Conservation (phyloP, 2,113 vertebrate species). For the Prolemur simus region DNA sequence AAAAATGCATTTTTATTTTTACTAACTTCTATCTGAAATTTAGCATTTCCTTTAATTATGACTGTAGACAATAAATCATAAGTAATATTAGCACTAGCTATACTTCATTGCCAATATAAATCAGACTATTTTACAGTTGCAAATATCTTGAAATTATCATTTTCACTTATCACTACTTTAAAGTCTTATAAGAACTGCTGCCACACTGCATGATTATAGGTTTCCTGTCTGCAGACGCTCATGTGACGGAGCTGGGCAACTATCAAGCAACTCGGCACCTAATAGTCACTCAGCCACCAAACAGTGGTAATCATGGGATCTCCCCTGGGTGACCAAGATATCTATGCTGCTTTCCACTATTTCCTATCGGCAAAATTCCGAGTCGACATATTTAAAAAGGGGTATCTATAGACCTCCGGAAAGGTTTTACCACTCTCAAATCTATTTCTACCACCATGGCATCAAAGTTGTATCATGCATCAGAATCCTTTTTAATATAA, state of each 20-base stretch:
- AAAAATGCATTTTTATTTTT: neutral
- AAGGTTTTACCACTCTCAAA: neutral
- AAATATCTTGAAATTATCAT: neutral
- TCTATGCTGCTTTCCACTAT: neutral
- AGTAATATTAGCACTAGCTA: neutral
- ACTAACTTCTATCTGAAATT: constrained; percentile 34
- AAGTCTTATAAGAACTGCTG: neutral
- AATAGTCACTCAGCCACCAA: neutral
- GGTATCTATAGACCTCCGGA: neutral
- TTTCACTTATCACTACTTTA: neutral
- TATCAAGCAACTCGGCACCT: neutral
- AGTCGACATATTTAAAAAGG: neutral
- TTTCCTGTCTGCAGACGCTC: neutral
- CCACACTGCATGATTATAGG: neutral
- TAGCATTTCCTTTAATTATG: constrained; percentile 5
- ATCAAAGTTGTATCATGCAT: neutral
- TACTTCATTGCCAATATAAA: neutral
- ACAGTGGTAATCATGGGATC: neutral
- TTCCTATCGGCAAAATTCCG: neutral
- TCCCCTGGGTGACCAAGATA: neutral
- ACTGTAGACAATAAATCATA: neutral
- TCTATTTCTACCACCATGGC: constrained; percentile 4
- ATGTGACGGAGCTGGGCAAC: neutral
- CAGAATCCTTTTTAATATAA: constrained; percentile 19
- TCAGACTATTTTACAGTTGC: neutral